Base-by-base conservation (phyloP, 2,113 vertebrate genomes). In the Hiodon alosoides region DNA sequence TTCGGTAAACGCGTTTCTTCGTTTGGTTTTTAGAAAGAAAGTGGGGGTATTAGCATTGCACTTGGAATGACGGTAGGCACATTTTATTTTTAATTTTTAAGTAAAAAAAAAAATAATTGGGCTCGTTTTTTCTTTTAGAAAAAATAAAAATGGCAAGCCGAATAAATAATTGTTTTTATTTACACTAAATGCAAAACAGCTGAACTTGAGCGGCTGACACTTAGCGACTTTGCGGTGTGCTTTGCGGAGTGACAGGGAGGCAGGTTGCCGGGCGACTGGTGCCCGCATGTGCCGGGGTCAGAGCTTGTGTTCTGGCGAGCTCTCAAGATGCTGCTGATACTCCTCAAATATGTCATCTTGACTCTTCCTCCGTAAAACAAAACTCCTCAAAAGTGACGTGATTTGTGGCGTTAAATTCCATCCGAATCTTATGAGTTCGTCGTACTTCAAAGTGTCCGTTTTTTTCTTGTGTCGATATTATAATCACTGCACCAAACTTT, bases 401-500 rank as follows among this genome's bases (percentile, higher is more conserved):
- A n/a, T n/a, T 31, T 31, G 31, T 31, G 31, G 31, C 31, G 31
- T 31, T 31, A 31, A 31, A 31, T 31, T 54, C 14, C 31, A 71
- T 58, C 10, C 53, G 5, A 16, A 46, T 71, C 54, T 53, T 62
- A 17, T 47, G 6, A 52, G 46, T 72, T 61, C 55, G 16, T 16
- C 31, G 8, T 57, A 13, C n/a, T 14, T 4, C 59, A 10, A 54
- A 55, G 68, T 47, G 55, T 11, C 46, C 59, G 14, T 46, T 7
- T 55, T 60, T 60, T 64, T 62, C 48, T 61, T 51, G 13, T 17
- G 71, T 16, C 48, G 3, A 48, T 73, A 76, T 73, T 76, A 75
- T 69, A 77, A 78, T 76, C 67, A 79, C 78, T 79, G 80, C 75
- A 68, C 69, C 73, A 83, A 77, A 81, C 78, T 80, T 76, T 79